These are phyloP conservation scores for Acropora tenuis DNA, from an alignment of 64 coral and sea anemone species.

Conservation along the genomic window DNA sequence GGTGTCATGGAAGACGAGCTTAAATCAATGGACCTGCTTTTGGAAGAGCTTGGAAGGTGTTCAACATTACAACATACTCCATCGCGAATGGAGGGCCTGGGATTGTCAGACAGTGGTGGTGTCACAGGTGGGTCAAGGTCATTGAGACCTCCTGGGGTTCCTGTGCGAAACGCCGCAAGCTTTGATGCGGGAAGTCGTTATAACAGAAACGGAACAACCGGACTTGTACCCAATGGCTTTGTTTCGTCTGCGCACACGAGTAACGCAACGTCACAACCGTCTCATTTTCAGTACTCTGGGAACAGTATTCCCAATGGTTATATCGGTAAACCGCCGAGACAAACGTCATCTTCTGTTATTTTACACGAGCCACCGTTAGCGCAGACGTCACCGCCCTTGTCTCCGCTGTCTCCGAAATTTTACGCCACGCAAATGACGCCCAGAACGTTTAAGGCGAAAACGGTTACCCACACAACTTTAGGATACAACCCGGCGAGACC, in stretches of 20 bases:
- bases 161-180: slow-evolving; percentile 23
- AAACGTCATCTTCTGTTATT: neutral
- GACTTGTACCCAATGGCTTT: neutral
- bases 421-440: slow-evolving; percentile 57
- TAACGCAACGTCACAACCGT: neutral
- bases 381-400: slow-evolving; percentile 18
- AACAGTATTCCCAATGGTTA: slow-evolving; percentile 4
- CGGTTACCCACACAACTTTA: slow-evolving; percentile 1
- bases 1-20: neutral
- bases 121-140: neutral
- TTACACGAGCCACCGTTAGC: slow-evolving; percentile 49
- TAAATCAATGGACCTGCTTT: slow-evolving; percentile 67
- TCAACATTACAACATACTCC: slow-evolving; percentile 38
- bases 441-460: slow-evolving; percentile 29
- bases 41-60: slow-evolving; percentile 61
- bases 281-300: slow-evolving; percentile 19
- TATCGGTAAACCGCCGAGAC: neutral
- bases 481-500: neutral
- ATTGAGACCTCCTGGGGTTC: neutral
- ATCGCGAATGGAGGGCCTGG: neutral
- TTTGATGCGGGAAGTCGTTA: slow-evolving; percentile 30
- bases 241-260: neutral
- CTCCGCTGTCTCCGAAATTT: slow-evolving; percentile 50
- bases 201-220: neutral
- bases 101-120: neutral